Percentiles rank a stretch among this genome's conserved stretches.
phyloP scores from a whole-genome alignment of 2,797 vertebrate genomes.

The Labeo calbasu region DNA sequence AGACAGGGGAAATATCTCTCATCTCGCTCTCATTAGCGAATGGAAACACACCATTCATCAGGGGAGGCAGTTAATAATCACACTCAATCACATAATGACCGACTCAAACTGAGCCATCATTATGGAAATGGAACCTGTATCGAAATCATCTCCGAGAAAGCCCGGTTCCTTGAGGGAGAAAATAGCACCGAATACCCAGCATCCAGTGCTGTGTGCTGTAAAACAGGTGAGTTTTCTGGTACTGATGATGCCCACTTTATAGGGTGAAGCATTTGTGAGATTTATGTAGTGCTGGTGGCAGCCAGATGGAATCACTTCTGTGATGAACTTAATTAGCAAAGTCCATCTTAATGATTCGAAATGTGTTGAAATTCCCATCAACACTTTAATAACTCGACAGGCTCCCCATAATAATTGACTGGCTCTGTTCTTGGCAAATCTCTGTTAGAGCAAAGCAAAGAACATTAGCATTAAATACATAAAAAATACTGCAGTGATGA shows the following conservation, averaged over 20 bases:
- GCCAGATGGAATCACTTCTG: slow-evolving; percentile 44
- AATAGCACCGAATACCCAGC: slow-evolving; percentile 27
- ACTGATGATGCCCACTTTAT: slow-evolving; percentile 50
- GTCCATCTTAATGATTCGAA: slow-evolving; percentile 38
- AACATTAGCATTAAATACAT: slow-evolving; percentile 13
- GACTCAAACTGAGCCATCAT: slow-evolving; percentile 61
- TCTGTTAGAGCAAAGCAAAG: slow-evolving; percentile 18
- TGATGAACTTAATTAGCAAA: slow-evolving; percentile 50
- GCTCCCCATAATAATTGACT: slow-evolving; percentile 26
- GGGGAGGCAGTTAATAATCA: slow-evolving; percentile 72
- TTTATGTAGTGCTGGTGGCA: slow-evolving; percentile 44
- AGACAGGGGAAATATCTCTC: slow-evolving; percentile 60
- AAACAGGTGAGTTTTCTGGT: slow-evolving; percentile 48
- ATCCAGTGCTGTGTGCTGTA: slow-evolving; percentile 17
- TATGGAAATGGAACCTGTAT: slow-evolving; percentile 65
- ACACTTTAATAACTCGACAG: slow-evolving; percentile 35
- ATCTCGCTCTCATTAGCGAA: slow-evolving; percentile 75
- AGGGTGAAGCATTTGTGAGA: slow-evolving; percentile 45
- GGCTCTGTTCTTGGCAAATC: slow-evolving; percentile 12
- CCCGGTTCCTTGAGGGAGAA: slow-evolving; percentile 47
- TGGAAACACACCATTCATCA: slow-evolving; percentile 77
- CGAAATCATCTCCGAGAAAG: slow-evolving; percentile 59
- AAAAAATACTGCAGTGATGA: background rate
- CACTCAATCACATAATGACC: slow-evolving; percentile 74
- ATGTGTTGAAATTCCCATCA: slow-evolving; percentile 45